phyloP scores from a whole-genome alignment of 2,888 invertebrate species.

The Campoplex nolae region DNA sequence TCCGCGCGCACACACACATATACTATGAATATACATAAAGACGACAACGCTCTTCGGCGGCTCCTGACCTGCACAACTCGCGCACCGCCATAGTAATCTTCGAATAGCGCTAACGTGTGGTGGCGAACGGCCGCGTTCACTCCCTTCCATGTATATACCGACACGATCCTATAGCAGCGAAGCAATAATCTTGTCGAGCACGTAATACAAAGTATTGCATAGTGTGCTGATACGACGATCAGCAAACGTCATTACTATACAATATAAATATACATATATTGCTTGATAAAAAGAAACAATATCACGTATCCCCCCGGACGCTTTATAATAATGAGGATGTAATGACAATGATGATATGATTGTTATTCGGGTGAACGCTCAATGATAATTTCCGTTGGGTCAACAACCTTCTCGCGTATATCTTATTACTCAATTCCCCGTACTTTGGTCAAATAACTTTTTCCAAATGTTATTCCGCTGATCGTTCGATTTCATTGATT shows the following conservation, averaged over 20 bases:
- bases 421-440: not conserved
- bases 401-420: constrained; percentile 37
- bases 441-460: not conserved
- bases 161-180: constrained; percentile 7
- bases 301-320: constrained; percentile 57
- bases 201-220: constrained; percentile 43
- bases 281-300: constrained; percentile 49
- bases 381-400: constrained; percentile 37
- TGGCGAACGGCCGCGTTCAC: constrained; percentile 35
- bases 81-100: constrained; percentile 58
- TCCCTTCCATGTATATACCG: constrained; percentile 16
- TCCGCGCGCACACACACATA: not conserved
- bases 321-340: constrained; percentile 31
- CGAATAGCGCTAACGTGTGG: constrained; percentile 52
- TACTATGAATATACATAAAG: constrained; percentile 19
- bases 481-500: not conserved
- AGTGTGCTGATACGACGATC: constrained; percentile 53
- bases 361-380: constrained; percentile 34
- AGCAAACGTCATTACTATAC: not conserved
- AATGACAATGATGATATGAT: constrained; percentile 41
- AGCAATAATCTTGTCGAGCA: constrained; percentile 17
- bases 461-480: not conserved
- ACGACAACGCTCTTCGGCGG: constrained; percentile 68
- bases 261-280: not conserved
- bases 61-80: constrained; percentile 77